These are phyloP conservation scores for Petromus typicus DNA, from an alignment of 2,113 vertebrate species.

Conservation along the genomic window DNA sequence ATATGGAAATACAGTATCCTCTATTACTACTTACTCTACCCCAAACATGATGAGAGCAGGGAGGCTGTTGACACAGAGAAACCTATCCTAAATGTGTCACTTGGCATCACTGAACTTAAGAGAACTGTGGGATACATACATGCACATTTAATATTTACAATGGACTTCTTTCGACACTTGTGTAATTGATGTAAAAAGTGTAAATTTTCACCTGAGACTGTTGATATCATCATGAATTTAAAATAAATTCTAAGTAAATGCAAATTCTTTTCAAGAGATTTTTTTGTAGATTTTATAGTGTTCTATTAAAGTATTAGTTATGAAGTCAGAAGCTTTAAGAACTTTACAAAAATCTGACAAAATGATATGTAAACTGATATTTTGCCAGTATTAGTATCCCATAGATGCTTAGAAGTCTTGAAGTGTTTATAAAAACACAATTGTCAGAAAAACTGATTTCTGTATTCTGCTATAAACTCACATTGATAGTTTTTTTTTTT, in stretches of 20 bases:
- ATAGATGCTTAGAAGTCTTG: slow-evolving; percentile 1
- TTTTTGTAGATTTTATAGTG: neutral
- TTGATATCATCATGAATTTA: slow-evolving; percentile 36
- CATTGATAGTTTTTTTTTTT: neutral
- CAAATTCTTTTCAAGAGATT: slow-evolving; percentile 12
- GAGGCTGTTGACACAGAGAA: neutral
- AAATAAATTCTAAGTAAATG: slow-evolving; percentile 60
- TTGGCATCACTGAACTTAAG: neutral
- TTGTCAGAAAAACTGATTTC: slow-evolving; percentile 24
- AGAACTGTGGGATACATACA: slow-evolving; percentile 4
- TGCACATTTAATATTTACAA: slow-evolving; percentile 6
- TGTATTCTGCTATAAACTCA: neutral
- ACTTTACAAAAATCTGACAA: slow-evolving; percentile 5
- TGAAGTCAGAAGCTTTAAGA: slow-evolving; percentile 15
- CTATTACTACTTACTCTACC: neutral
- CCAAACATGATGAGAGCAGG: neutral
- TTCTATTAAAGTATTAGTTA: slow-evolving; percentile 21
- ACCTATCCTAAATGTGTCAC: neutral
- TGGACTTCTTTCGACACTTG: neutral
- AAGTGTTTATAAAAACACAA: slow-evolving; percentile 24
- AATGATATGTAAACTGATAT: neutral
- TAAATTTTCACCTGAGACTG: slow-evolving; percentile 24
- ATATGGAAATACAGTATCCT: neutral
- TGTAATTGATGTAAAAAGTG: slow-evolving; percentile 28
- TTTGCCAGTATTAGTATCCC: slow-evolving; percentile 27